Evolutionary conservation across 2,113 vertebrate genomes (phyloP).

Genomic region (Melanostigma gelatinosum): DNA sequence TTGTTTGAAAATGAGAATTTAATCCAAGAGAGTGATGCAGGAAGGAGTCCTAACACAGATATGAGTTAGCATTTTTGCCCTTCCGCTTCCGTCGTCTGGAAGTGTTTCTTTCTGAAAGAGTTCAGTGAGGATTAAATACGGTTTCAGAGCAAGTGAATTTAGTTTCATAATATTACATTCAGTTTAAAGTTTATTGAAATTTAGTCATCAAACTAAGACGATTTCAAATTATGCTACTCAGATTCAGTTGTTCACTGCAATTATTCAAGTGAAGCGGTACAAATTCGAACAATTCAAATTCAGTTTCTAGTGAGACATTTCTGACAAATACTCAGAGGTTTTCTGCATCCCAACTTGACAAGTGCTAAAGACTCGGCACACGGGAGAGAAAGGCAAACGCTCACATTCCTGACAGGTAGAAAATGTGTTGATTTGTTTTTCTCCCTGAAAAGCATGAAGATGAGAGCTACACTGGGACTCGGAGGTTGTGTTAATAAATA

Average conservation of each 20-base stretch:
- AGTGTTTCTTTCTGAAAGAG: no score
- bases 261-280: background rate
- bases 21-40: no score
- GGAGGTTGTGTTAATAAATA: conserved; percentile 41
- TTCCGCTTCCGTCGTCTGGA: no score
- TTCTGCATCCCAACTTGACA: conserved; percentile 50
- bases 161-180: no score
- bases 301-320: background rate
- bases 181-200: background rate
- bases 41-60: no score
- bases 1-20: no score
- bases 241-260: background rate
- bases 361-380: conserved; percentile 63
- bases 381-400: conserved; percentile 37
- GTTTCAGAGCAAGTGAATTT: no score
- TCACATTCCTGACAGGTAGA: conserved; percentile 59
- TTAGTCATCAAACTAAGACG: background rate
- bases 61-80: no score
- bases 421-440: conserved; percentile 67
- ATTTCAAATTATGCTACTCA: background rate
- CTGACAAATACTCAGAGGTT: conserved; percentile 3
- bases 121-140: no score
- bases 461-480: conserved; percentile 31
- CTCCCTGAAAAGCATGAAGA: conserved; percentile 34
- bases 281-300: background rate